Percentiles rank a stretch among this genome's conserved stretches.
phyloP scores from a whole-genome alignment of 2,797 vertebrate species.

The Acrocephalus scirpaceus region DNA sequence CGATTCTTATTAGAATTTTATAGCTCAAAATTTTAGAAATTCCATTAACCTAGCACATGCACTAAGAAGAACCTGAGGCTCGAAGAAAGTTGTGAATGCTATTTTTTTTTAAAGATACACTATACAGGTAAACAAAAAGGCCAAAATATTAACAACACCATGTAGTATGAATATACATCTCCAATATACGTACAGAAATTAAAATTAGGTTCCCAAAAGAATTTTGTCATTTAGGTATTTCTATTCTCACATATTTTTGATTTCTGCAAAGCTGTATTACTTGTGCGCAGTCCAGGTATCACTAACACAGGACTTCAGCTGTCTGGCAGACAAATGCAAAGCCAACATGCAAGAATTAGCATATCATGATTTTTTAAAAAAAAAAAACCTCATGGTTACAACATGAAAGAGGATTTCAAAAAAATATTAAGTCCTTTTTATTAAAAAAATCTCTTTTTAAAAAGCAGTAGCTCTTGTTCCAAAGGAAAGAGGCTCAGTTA shows the following conservation, averaged over 20 bases:
- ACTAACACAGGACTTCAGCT: not conserved
- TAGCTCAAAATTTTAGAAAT: not conserved
- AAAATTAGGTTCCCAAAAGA: not conserved
- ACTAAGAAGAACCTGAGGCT: not conserved
- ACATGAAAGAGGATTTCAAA: not conserved
- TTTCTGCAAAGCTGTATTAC: not conserved
- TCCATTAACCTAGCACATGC: not conserved
- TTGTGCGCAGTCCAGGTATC: fast-evolving
- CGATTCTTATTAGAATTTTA: not conserved
- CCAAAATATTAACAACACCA: not conserved
- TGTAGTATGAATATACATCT: not conserved
- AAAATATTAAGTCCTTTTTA: too few relatives aligned
- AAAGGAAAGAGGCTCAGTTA: not conserved
- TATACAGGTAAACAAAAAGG: not conserved
- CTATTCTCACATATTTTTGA: not conserved
- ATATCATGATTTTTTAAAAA: too few relatives aligned
- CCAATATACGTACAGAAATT: not conserved
- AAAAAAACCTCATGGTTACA: not conserved
- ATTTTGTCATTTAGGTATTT: not conserved
- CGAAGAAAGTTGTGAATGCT: not conserved
- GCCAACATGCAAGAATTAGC: not conserved
- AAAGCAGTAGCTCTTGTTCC: not conserved
- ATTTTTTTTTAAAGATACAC: not conserved
- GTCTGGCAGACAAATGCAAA: not conserved
- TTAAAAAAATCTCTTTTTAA: not conserved